Conservation (phyloP, 2,888 invertebrate genomes). For the Chymomyza amoena region DNA sequence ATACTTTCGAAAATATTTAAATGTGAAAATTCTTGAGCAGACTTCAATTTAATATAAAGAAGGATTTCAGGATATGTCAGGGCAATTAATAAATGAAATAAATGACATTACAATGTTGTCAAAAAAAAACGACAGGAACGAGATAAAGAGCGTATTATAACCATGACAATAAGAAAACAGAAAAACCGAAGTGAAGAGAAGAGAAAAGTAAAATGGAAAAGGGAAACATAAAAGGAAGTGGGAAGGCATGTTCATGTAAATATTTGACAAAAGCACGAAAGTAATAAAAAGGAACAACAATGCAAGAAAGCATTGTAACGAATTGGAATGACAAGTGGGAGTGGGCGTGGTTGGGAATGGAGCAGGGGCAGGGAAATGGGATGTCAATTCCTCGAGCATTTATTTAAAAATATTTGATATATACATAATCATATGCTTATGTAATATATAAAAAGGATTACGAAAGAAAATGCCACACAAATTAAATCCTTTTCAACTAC, state of each 20-base stretch:
- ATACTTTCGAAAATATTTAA: constrained; percentile 28
- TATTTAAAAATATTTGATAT: too few relatives aligned
- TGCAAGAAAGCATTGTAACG: constrained; percentile 55
- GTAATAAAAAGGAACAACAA: not conserved
- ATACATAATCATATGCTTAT: too few relatives aligned
- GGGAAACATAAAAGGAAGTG: constrained; percentile 1
- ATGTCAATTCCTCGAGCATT: not conserved
- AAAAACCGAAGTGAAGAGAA: constrained; percentile 7
- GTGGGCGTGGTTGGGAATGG: not conserved
- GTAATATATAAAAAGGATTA: too few relatives aligned
- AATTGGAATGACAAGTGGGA: constrained; percentile 67
- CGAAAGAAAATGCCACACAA: too few relatives aligned
- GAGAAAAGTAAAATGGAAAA: not conserved
- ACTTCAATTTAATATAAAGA: constrained; percentile 33
- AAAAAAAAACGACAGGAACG: constrained; percentile 29
- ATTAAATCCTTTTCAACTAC: too few relatives aligned
- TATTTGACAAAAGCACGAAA: constrained; percentile 56
- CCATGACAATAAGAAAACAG: constrained; percentile 34
- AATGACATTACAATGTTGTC: constrained; percentile 23
- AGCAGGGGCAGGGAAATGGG: not conserved
- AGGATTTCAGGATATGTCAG: constrained; percentile 48
- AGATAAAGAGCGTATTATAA: not conserved
- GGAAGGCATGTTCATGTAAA: constrained; percentile 45
- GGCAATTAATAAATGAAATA: constrained; percentile 65
- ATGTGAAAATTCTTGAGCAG: not conserved